Conservation (phyloP, 1,140 invertebrate species). For the Pemphigus obesinymphae region DNA sequence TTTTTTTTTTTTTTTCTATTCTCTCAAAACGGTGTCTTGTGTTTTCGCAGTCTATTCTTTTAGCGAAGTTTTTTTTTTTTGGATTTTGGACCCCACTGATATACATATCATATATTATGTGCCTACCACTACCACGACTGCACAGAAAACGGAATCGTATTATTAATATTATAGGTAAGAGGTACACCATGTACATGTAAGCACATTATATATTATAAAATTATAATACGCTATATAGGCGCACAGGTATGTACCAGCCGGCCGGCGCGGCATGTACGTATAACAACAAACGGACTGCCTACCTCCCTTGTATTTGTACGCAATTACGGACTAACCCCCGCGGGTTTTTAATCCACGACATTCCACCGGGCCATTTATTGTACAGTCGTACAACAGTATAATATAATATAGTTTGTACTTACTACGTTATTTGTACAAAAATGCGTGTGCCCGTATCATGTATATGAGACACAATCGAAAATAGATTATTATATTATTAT, state of each 20-base stretch:
- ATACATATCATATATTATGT: background rate
- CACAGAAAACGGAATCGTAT: no score
- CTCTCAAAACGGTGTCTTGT: background rate
- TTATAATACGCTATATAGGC: no score
- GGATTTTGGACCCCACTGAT: background rate
- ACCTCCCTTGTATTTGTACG: slow-evolving; percentile 6
- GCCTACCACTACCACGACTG: no score
- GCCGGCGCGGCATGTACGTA: background rate
- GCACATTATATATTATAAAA: background rate
- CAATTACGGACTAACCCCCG: slow-evolving; percentile 28
- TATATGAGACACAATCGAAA: no score
- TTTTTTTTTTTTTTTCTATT: no score
- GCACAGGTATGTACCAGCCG: background rate
- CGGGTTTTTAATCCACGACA: slow-evolving; percentile 10
- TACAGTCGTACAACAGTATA: no score
- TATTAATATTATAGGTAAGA: no score
- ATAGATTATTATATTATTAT: no score
- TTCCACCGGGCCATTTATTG: slow-evolving; percentile 15
- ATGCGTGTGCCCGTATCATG: no score
- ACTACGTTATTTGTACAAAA: no score
- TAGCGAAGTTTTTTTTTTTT: background rate
- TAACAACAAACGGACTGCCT: background rate
- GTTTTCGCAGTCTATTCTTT: no score
- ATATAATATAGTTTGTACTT: no score
- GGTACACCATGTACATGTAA: background rate